Evolutionary conservation across 1,140 invertebrate genomes (phyloP), one percentile per base, ranked within the genome.

Genomic region (Papilio xuthus): DNA sequence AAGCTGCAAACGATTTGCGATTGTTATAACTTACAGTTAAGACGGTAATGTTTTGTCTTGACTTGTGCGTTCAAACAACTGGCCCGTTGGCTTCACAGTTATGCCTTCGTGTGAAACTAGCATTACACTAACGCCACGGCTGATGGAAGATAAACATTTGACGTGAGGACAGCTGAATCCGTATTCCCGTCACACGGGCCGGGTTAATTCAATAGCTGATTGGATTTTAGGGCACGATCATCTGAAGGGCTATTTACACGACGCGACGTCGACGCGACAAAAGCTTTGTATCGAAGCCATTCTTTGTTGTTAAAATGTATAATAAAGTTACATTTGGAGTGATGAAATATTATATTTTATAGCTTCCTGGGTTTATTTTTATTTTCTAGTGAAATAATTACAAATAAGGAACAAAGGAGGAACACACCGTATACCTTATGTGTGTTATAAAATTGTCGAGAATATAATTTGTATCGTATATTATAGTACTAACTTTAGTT

Each of bases 111-210:
- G 18, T n/a, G 7, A 53, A 20, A 53, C 18, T 53, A n/a, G 50
- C 50, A 53, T 53, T 53, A 90, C 88, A 92, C 89, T 90, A 89
- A 89, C 89, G 85, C 87, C 80, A 79, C 85, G 81, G 88, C 83
- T 88, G 91, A 92, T 93, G 90, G 92, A 93, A 92, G 91, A 93
- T 92, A 92, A 93, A 92, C 91, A 93, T 92, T 93, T 93, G 90
- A 92, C 89, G 90, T 90, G 89, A 90, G 88, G 88, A 90, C 86
- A 85, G 89, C 86, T 87, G 89, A 92, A 93, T 93, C 88, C 90
- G 90, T 93, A 93, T 93, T 92, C 92, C 84, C 87, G 90, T 93
- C 91, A 93, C 92, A 92, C 90, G 86, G 90, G 83, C 85, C 84
- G 88, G 85, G 89, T 90, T 93, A 93, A 93, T 93, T 92, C 90